A percentile compares a stretch with the other conserved stretches of the same genome.
These are phyloP conservation scores for Hydrophis major DNA, from an alignment of 2,797 vertebrate genomes.

Conservation along the genomic window DNA sequence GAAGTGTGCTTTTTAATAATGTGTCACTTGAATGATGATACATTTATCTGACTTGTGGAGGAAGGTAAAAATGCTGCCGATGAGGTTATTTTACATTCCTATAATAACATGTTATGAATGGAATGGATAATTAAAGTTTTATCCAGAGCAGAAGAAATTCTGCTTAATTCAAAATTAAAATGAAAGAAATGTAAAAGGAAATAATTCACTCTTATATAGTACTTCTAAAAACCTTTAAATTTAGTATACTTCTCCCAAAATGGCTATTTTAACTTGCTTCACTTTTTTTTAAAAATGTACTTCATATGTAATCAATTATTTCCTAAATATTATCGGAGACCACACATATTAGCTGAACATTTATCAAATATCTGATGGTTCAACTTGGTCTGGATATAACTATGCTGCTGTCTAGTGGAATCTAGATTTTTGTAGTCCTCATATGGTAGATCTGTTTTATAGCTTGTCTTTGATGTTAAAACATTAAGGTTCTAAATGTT, in stretches of 20 bases:
- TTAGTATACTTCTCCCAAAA: background rate
- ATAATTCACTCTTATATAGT: background rate
- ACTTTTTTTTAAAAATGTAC: background rate
- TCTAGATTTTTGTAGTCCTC: background rate
- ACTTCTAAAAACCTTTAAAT: background rate
- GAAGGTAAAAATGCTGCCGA: slow-evolving; percentile 40
- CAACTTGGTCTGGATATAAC: background rate
- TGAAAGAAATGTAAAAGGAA: background rate
- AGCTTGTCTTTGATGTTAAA: background rate
- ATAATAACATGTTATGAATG: slow-evolving; percentile 24
- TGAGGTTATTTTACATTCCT: background rate
- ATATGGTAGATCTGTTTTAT: background rate
- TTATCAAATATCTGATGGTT: background rate
- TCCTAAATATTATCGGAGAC: background rate
- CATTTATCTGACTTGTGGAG: slow-evolving; percentile 38
- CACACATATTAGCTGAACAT: background rate
- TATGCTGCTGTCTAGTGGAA: background rate
- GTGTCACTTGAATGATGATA: slow-evolving; percentile 36
- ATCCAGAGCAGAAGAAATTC: slow-evolving; percentile 3
- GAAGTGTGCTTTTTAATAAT: slow-evolving; percentile 33
- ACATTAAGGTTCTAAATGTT: background rate
- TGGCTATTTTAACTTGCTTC: background rate
- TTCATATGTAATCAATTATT: background rate
- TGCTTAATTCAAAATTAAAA: background rate
- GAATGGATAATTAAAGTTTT: slow-evolving; percentile 23